Percentiles rank a stretch among this genome's conserved stretches.
phyloP scores from a whole-genome alignment of 2,113 vertebrate genomes.

The Chrysemys picta region DNA sequence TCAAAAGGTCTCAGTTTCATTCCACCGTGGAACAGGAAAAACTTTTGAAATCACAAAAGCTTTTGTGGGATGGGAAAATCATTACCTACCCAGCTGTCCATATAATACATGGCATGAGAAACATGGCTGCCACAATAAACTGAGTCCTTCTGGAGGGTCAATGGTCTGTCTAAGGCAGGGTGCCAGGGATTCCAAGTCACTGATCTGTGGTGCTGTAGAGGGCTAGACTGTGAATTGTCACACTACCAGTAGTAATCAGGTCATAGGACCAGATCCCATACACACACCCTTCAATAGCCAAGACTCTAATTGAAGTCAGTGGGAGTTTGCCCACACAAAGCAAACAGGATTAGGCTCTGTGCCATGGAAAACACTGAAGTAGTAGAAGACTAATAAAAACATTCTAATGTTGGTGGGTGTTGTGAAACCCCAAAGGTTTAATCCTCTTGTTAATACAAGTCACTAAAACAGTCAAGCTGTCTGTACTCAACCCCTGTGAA shows the following conservation, averaged over 20 bases:
- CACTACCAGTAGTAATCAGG: background rate
- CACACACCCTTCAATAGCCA: background rate
- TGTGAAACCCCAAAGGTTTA: background rate
- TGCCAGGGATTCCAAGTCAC: background rate
- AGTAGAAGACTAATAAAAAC: background rate
- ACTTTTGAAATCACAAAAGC: background rate
- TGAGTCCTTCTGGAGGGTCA: background rate
- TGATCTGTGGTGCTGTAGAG: background rate
- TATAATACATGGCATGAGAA: background rate
- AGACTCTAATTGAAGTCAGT: background rate
- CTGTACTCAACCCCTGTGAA: accelerated
- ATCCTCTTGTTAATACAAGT: background rate
- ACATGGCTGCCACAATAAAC: background rate
- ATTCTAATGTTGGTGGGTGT: background rate
- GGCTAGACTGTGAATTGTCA: background rate
- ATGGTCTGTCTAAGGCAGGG: background rate
- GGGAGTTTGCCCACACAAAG: background rate
- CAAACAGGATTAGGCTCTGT: background rate
- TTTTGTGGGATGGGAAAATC: background rate
- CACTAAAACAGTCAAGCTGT: background rate
- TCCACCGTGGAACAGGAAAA: background rate
- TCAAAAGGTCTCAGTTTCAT: background rate
- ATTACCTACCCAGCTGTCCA: background rate
- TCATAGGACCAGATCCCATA: background rate
- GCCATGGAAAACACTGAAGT: background rate